Conservation (phyloP, 2,113 vertebrate species). For the Ardeotis arabs region DNA sequence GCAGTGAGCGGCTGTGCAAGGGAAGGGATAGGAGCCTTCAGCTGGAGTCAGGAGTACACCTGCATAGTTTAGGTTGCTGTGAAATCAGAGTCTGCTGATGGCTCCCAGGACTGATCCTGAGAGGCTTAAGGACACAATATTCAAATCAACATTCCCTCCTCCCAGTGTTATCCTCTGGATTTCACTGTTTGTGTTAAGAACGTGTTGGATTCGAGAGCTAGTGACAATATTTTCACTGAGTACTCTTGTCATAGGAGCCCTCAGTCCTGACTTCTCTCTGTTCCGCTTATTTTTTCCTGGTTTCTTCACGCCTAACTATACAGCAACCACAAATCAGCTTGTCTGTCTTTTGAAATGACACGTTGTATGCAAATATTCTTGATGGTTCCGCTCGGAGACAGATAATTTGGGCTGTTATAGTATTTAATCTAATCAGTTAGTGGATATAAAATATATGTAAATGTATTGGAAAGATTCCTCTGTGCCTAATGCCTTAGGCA, state of each 20-base stretch:
- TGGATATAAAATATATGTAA: background rate
- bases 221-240: background rate
- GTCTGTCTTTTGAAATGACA: background rate
- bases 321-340: background rate
- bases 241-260: background rate
- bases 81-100: background rate
- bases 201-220: accelerated
- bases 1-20: background rate
- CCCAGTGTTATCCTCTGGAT: background rate
- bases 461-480: background rate
- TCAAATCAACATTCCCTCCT: background rate
- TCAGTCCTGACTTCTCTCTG: background rate
- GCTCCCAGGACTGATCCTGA: background rate
- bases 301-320: background rate
- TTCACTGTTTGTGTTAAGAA: background rate
- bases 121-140: background rate
- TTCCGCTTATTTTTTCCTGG: background rate
- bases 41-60: background rate
- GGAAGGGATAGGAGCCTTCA: background rate
- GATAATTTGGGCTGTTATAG: background rate
- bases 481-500: background rate
- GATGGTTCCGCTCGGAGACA: background rate
- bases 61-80: background rate
- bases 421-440: background rate
- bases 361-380: background rate